Conservation (phyloP, 1,140 invertebrate genomes). For the Leucophenga varia region DNA sequence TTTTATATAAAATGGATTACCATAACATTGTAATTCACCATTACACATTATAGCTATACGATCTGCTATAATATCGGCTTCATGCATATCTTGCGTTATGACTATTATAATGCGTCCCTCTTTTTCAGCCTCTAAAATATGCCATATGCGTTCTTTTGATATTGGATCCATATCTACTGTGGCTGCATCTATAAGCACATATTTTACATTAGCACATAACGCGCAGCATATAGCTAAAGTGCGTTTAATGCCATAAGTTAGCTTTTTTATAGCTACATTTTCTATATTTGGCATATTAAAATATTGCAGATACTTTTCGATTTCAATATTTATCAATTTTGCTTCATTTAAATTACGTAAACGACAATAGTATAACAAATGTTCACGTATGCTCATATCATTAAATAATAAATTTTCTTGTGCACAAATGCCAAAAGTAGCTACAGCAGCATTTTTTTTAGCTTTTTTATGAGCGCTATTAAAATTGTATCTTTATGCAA, state of each 20-base stretch:
- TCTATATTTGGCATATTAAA: conserved; percentile 63
- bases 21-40: conserved; percentile 73
- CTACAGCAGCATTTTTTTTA: too few species aligned
- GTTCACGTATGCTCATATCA: conserved; percentile 82
- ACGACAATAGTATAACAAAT: conserved; percentile 81
- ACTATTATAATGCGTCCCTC: conserved; percentile 73
- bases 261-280: conserved; percentile 55
- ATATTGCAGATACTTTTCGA: conserved; percentile 64
- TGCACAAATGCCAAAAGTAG: too few species aligned
- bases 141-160: conserved; percentile 83
- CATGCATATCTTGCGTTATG: conserved; percentile 96
- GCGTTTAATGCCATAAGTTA: conserved; percentile 81
- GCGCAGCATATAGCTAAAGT: conserved; percentile 76
- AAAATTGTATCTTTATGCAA: too few species aligned
- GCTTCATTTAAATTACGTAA: conserved; percentile 66
- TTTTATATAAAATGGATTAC: conserved; percentile 75
- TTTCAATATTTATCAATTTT: conserved; percentile 57
- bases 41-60: conserved; percentile 85
- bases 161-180: conserved; percentile 92
- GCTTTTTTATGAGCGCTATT: too few species aligned
- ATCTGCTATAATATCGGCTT: conserved; percentile 89
- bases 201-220: conserved; percentile 64
- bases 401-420: conserved; percentile 90
- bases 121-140: conserved; percentile 66
- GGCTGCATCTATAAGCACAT: conserved; percentile 84